These are phyloP conservation scores for Ichneumoninae sp. DNA, from an alignment of 2,888 invertebrate genomes.

Conservation along the genomic window DNA sequence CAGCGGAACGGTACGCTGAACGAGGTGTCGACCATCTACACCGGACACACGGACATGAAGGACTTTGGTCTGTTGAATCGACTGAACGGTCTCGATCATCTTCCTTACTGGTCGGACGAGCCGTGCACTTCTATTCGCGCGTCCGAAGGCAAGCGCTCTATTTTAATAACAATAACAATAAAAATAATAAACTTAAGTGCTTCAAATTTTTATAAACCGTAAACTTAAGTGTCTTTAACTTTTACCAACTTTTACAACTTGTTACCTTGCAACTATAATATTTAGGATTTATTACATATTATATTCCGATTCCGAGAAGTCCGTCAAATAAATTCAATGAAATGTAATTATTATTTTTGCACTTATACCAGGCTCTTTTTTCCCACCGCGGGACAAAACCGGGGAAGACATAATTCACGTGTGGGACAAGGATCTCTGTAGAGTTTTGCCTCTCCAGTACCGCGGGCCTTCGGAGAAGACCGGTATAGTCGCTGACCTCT, in stretches of 20 bases:
- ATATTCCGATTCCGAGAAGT: too few relatives aligned
- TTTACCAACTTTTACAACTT: too few relatives aligned
- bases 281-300: too few relatives aligned
- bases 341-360: not conserved
- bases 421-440: constrained; percentile 95
- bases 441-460: constrained; percentile 91
- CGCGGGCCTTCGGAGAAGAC: constrained; percentile 89
- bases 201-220: too few relatives aligned
- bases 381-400: constrained; percentile 89
- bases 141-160: constrained; percentile 83
- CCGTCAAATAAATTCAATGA: too few relatives aligned
- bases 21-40: constrained; percentile 92
- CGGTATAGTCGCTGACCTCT: constrained; percentile 91
- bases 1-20: constrained; percentile 93
- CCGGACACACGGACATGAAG: constrained; percentile 90
- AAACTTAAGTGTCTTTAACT: too few relatives aligned
- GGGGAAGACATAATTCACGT: constrained; percentile 89
- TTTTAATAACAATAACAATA: constrained; percentile 4
- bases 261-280: too few relatives aligned
- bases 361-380: constrained; percentile 89
- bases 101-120: constrained; percentile 91
- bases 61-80: constrained; percentile 91
- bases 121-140: constrained; percentile 88
- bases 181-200: constrained; percentile 24
- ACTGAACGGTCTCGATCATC: constrained; percentile 90